Evolutionary conservation across 2,888 invertebrate species (phyloP).

Genomic region (Calephelis perditalis): DNA sequence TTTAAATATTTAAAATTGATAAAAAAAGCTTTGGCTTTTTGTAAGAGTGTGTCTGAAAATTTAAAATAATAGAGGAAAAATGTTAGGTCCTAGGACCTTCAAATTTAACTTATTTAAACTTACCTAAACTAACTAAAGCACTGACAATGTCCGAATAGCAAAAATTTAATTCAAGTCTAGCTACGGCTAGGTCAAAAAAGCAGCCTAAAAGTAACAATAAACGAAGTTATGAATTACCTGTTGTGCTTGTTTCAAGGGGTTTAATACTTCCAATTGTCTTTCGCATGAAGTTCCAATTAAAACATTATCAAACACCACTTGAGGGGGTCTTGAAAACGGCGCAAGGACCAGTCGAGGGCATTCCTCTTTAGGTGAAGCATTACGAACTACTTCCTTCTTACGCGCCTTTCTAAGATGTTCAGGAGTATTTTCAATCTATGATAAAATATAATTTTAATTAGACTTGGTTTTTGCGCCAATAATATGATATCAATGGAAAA

Average conservation of each 20-base stretch:
- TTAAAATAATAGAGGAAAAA: too few relatives aligned
- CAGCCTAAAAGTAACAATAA: too few relatives aligned
- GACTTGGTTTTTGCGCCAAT: not conserved
- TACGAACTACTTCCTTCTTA: constrained; percentile 45
- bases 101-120: too few relatives aligned
- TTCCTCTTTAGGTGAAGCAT: constrained; percentile 59
- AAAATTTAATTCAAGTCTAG: too few relatives aligned
- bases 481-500: not conserved
- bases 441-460: constrained; percentile 16
- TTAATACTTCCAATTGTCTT: constrained; percentile 75
- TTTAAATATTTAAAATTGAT: too few relatives aligned
- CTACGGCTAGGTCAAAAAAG: constrained; percentile 27
- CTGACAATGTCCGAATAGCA: too few relatives aligned
- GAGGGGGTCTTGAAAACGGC: constrained; percentile 82
- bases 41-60: too few relatives aligned
- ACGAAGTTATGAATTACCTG: constrained; percentile 42
- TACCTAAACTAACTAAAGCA: too few relatives aligned
- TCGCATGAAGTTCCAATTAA: constrained; percentile 74
- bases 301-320: constrained; percentile 83
- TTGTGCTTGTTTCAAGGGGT: constrained; percentile 70
- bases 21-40: too few relatives aligned
- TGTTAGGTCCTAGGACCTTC: too few relatives aligned
- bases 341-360: constrained; percentile 76
- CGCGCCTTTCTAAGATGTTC: constrained; percentile 57
- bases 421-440: constrained; percentile 71